phyloP scores from a whole-genome alignment of 1,140 invertebrate genomes.

The Akabosia matsudoensis region DNA sequence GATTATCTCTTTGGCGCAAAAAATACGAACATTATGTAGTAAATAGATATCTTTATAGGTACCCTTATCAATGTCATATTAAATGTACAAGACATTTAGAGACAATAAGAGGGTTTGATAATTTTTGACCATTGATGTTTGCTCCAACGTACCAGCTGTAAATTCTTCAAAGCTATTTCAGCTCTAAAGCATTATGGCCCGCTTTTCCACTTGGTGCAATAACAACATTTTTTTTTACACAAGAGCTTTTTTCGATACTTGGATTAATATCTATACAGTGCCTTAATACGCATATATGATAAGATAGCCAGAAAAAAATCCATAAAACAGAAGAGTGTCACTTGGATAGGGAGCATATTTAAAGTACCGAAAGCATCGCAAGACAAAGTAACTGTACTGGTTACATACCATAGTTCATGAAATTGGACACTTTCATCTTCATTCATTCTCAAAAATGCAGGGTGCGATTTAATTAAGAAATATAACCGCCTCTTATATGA shows the following conservation, averaged over 20 bases:
- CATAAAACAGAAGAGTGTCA: no score
- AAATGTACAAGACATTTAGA: not conserved
- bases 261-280: not conserved
- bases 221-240: not conserved
- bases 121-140: not conserved
- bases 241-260: not conserved
- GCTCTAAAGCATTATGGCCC: slow-evolving; percentile 14
- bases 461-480: no score
- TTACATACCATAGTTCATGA: no score
- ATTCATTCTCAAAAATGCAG: no score
- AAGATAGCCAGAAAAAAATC: not conserved
- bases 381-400: no score
- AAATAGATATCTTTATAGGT: not conserved
- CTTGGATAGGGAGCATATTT: no score
- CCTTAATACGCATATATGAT: not conserved
- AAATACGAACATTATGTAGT: not conserved
- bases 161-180: not conserved
- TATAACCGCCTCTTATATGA: no score
- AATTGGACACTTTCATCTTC: no score
- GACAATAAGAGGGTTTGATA: not conserved
- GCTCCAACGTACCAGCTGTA: slow-evolving; percentile 24
- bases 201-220: slow-evolving; percentile 23
- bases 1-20: not conserved
- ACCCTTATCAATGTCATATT: not conserved
- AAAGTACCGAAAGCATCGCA: no score